Conservation (phyloP, 1,140 invertebrate species). For the Diprion similis region DNA sequence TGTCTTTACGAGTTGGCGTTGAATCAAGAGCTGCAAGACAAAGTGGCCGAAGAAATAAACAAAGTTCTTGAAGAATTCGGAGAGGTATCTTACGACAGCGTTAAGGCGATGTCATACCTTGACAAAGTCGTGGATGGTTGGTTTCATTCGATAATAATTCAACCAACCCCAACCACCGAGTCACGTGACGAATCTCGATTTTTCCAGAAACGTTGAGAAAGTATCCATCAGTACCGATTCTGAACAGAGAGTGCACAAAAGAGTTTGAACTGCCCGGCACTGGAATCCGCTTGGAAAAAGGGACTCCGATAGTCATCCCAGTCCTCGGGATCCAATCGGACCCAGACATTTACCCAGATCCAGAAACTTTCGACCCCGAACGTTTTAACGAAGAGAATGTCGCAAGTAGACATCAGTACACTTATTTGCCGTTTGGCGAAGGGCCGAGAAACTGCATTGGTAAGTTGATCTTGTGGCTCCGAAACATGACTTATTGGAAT, state of each 20-base stretch:
- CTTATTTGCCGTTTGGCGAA: no score
- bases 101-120: slow-evolving; percentile 47
- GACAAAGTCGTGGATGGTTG: slow-evolving; percentile 34
- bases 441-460: no score
- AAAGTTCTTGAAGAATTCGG: slow-evolving; percentile 25
- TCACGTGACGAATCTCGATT: background rate
- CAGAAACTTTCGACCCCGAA: background rate
- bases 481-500: background rate
- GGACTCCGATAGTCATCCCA: slow-evolving; percentile 52
- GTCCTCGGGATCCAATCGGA: background rate
- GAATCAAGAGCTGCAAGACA: slow-evolving; percentile 57
- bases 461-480: slow-evolving; percentile 32
- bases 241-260: slow-evolving; percentile 59
- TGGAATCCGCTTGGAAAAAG: slow-evolving; percentile 54
- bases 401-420: background rate
- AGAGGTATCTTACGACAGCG: slow-evolving; percentile 46
- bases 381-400: background rate
- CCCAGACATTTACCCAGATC: background rate
- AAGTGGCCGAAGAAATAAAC: slow-evolving; percentile 33
- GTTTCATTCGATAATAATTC: background rate
- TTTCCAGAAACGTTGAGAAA: slow-evolving; percentile 63
- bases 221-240: slow-evolving; percentile 62
- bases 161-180: background rate
- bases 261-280: slow-evolving; percentile 61
- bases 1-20: slow-evolving; percentile 56